These are phyloP conservation scores for Syngnathus rostellatus DNA, from an alignment of 2,797 vertebrate species.

Conservation along the genomic window DNA sequence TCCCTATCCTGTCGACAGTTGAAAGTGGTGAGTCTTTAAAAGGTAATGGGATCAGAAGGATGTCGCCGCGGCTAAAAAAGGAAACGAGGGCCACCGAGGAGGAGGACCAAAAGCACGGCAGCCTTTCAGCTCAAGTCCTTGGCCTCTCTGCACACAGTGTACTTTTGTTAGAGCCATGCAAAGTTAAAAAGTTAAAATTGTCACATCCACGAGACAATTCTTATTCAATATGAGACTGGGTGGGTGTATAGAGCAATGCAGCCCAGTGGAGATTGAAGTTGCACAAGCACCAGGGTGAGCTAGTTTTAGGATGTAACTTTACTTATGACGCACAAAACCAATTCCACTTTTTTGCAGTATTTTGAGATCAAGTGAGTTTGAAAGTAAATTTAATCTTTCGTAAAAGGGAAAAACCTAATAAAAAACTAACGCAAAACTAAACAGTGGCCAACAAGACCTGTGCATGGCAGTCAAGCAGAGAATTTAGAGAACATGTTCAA, in stretches of 20 bases:
- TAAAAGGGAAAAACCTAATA: too few species aligned
- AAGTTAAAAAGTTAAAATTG: not conserved
- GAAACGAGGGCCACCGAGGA: constrained; percentile 25
- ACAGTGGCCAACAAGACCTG: too few species aligned
- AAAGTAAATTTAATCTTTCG: not conserved
- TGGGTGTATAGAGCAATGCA: not conserved
- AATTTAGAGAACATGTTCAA: not conserved
- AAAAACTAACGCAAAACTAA: too few species aligned
- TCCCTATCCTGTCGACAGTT: constrained; percentile 26
- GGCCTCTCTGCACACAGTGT: not conserved
- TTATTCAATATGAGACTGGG: not conserved
- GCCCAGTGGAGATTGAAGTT: not conserved
- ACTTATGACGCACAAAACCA: not conserved
- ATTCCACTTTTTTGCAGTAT: too few species aligned
- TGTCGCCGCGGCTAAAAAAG: constrained; percentile 39
- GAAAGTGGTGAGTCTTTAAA: constrained; percentile 52
- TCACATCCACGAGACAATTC: not conserved
- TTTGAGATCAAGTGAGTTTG: not conserved
- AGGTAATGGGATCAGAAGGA: constrained; percentile 56
- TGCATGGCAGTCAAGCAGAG: too few species aligned
- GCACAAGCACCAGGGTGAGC: not conserved
- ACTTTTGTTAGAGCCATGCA: not conserved
- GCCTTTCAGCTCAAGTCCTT: not conserved
- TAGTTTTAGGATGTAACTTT: not conserved
- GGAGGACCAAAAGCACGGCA: constrained; percentile 32